Percentiles rank a stretch among this genome's conserved stretches.
Evolutionary conservation across 37 sponge, comb jelly and placozoan species (phyloP).

Genomic region (Cladorhizidae sp.): DNA sequence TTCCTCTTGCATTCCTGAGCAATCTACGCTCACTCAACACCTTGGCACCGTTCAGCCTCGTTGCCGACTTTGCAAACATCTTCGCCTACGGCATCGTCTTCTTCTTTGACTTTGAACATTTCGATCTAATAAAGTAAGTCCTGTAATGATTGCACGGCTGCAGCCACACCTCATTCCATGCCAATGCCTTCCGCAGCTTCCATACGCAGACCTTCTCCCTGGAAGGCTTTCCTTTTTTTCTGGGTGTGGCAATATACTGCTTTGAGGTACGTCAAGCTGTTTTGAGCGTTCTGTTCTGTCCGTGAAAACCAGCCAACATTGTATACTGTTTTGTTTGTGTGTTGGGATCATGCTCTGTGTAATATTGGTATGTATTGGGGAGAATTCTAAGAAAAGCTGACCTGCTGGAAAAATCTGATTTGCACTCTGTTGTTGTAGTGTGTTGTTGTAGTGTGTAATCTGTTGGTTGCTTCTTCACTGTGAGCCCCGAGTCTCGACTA

Average conservation of each 20-base stretch:
- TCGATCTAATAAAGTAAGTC: constrained; percentile 78
- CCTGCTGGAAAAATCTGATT: too few relatives aligned
- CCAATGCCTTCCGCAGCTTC: constrained; percentile 13
- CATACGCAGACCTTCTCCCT: constrained; percentile 51
- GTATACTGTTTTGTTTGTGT: too few relatives aligned
- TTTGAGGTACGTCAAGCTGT: constrained; percentile 69
- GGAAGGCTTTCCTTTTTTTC: constrained; percentile 86
- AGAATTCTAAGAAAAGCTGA: too few relatives aligned
- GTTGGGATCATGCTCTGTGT: too few relatives aligned
- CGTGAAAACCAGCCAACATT: too few relatives aligned
- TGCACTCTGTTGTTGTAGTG: too few relatives aligned
- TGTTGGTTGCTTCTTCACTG: too few relatives aligned
- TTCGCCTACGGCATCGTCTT: constrained; percentile 93
- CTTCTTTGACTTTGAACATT: constrained; percentile 90
- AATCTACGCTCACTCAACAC: constrained; percentile 54
- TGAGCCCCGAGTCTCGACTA: too few relatives aligned
- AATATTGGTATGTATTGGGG: too few relatives aligned
- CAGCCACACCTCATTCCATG: background rate
- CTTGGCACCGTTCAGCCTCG: constrained; percentile 67
- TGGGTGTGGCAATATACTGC: constrained; percentile 89
- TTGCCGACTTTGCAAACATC: constrained; percentile 91
- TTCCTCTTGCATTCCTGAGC: constrained; percentile 51
- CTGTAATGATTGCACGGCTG: background rate
- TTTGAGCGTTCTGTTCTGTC: too few relatives aligned
- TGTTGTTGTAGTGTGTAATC: too few relatives aligned